A percentile compares a stretch with the other conserved stretches of the same genome.
Conservation (phyloP, 2,797 vertebrate species). For the Danio aesculapii region DNA sequence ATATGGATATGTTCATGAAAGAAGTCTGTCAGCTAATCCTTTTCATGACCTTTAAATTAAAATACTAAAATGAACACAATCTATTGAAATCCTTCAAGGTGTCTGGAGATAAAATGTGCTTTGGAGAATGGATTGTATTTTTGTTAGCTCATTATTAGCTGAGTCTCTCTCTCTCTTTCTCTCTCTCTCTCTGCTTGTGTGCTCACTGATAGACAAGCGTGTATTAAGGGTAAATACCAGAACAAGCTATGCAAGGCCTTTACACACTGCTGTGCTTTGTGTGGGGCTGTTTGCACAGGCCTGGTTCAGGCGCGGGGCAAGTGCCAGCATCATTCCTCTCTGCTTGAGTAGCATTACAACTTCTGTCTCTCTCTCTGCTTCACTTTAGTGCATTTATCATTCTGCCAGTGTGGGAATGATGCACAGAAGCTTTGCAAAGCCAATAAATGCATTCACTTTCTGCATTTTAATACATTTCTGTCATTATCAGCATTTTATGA, state of each 20-base stretch:
- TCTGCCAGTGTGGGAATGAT: neutral
- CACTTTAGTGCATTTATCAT: neutral
- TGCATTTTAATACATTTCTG: neutral
- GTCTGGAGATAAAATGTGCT: slow-evolving; percentile 33
- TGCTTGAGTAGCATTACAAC: slow-evolving; percentile 22
- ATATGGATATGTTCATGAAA: neutral
- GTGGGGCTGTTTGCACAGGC: slow-evolving; percentile 51
- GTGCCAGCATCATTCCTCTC: slow-evolving; percentile 35
- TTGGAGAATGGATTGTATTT: slow-evolving; percentile 14
- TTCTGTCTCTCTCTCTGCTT: slow-evolving; percentile 8
- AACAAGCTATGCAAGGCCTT: slow-evolving; percentile 35
- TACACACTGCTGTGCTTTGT: slow-evolving; percentile 44
- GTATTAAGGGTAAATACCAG: slow-evolving; percentile 52
- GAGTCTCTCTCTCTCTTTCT: slow-evolving; percentile 19
- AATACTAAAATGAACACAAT: neutral
- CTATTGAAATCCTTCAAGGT: slow-evolving; percentile 13
- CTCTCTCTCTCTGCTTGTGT: neutral
- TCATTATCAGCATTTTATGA: neutral
- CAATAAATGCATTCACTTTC: neutral
- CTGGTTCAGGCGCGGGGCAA: slow-evolving; percentile 35
- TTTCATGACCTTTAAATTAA: neutral
- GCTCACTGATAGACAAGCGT: slow-evolving; percentile 28
- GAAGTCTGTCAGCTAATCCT: neutral
- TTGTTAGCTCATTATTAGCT: slow-evolving; percentile 29
- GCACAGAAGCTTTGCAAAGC: neutral